These are phyloP conservation scores for Ceratina australensis DNA, from an alignment of 1,140 invertebrate genomes.

Conservation along the genomic window DNA sequence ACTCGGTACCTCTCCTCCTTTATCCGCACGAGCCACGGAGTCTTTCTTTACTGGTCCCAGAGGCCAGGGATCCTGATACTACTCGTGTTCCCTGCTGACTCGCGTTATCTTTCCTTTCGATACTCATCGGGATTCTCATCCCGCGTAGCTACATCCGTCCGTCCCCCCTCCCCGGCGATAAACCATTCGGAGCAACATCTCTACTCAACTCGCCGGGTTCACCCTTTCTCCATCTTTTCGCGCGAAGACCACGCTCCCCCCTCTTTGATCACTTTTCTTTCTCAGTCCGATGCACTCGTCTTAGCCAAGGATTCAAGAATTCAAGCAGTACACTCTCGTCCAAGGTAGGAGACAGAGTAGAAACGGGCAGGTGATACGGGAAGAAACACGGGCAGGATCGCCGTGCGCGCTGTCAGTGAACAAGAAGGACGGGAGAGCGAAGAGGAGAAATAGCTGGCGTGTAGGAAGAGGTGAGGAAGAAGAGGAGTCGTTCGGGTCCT, in stretches of 20 bases:
- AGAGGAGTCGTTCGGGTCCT: background rate
- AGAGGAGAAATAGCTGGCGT: background rate
- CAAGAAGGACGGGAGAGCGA: constrained; percentile 3
- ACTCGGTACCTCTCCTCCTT: too few species aligned
- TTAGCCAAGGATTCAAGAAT: constrained; percentile 47
- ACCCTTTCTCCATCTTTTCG: constrained; percentile 59
- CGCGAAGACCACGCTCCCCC: constrained; percentile 40
- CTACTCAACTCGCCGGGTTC: constrained; percentile 38
- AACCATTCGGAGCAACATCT: constrained; percentile 49
- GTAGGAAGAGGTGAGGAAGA: background rate
- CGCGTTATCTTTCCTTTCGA: background rate
- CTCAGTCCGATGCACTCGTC: constrained; percentile 56
- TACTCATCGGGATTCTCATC: constrained; percentile 13
- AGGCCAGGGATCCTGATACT: too few species aligned
- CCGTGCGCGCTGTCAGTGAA: constrained; percentile 33
- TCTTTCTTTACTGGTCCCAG: too few species aligned
- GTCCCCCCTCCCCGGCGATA: constrained; percentile 11
- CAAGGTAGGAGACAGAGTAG: constrained; percentile 57
- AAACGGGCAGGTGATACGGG: constrained; percentile 48
- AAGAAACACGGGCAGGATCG: constrained; percentile 49
- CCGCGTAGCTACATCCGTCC: constrained; percentile 19
- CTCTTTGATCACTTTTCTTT: constrained; percentile 26
- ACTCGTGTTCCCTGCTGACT: too few species aligned
- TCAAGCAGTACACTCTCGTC: constrained; percentile 56
- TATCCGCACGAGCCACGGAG: too few species aligned